phyloP scores from a whole-genome alignment of 1,140 invertebrate genomes.

The Thaumetopoea pityocampa region DNA sequence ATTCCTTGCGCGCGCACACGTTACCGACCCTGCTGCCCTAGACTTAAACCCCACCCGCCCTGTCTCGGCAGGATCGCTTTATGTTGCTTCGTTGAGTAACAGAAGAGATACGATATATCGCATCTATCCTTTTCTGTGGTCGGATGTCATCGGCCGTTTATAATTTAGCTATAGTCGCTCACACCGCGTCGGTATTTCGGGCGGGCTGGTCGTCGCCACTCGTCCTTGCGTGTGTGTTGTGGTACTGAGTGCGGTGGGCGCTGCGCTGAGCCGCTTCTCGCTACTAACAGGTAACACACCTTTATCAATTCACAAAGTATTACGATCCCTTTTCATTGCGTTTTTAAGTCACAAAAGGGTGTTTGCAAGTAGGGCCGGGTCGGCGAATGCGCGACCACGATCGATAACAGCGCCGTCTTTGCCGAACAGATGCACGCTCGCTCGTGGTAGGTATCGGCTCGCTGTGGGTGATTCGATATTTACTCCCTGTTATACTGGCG shows the following conservation, averaged over 20 bases:
- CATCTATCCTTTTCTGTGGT: constrained; percentile 26
- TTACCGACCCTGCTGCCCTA: constrained; percentile 36
- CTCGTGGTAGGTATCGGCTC: constrained; percentile 25
- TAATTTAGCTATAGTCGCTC: constrained; percentile 48
- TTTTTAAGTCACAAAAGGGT: constrained; percentile 41
- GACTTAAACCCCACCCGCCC: constrained; percentile 25
- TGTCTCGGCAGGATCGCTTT: constrained; percentile 31
- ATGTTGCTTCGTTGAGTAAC: constrained; percentile 18
- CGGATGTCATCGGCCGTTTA: constrained; percentile 64
- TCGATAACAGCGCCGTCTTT: constrained; percentile 69
- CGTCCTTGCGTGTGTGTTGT: constrained; percentile 68
- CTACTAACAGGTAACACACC: constrained; percentile 46
- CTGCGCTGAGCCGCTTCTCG: constrained; percentile 41
- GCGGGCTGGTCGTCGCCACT: constrained; percentile 61
- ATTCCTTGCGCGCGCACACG: constrained; percentile 55
- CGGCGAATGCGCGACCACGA: constrained; percentile 49
- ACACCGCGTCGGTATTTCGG: constrained; percentile 55
- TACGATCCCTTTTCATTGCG: constrained; percentile 7
- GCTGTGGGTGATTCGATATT: constrained; percentile 23
- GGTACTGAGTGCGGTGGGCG: constrained; percentile 56
- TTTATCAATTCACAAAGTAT: constrained; percentile 12
- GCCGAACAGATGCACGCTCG: constrained; percentile 36
- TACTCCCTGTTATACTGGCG: constrained; percentile 17
- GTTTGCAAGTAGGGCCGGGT: constrained; percentile 42
- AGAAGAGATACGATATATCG: constrained; percentile 26